These are phyloP conservation scores for Raillietiella orientalis DNA, from an alignment of 2,888 invertebrate genomes.

Conservation along the genomic window DNA sequence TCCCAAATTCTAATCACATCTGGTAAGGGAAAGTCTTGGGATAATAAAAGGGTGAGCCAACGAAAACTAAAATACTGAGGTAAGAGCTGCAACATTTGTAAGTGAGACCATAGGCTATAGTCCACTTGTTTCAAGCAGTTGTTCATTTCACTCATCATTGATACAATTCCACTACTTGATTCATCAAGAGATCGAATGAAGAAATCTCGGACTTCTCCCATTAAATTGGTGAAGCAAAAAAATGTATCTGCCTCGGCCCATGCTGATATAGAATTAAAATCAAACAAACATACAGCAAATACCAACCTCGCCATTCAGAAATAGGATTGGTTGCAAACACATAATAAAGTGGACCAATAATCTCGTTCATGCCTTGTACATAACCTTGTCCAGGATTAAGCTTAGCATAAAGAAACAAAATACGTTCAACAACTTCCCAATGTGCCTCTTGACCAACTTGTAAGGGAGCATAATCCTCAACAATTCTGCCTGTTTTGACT, in stretches of 20 bases:
- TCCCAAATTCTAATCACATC: slow-evolving; percentile 96
- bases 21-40: slow-evolving; percentile 89
- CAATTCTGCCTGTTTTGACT: slow-evolving; percentile 36
- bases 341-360: slow-evolving; percentile 91
- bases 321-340: slow-evolving; percentile 74
- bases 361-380: slow-evolving; percentile 98
- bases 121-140: slow-evolving; percentile 38
- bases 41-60: slow-evolving; percentile 76
- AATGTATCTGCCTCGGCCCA: slow-evolving; percentile 90
- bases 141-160: slow-evolving; percentile 41
- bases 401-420: slow-evolving; percentile 88
- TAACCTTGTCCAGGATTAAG: slow-evolving; percentile 81
- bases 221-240: slow-evolving; percentile 89
- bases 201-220: slow-evolving; percentile 89
- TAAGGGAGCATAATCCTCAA: slow-evolving; percentile 47
- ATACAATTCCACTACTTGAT: slow-evolving; percentile 60
- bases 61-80: slow-evolving; percentile 90
- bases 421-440: slow-evolving; percentile 93
- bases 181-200: slow-evolving; percentile 88
- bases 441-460: slow-evolving; percentile 77
- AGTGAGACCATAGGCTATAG: slow-evolving; percentile 31
- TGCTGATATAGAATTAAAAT: slow-evolving; percentile 19
- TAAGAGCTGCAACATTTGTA: slow-evolving; percentile 50
- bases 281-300: slow-evolving; percentile 2
- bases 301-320: slow-evolving; percentile 34